Percentiles rank a stretch among this genome's conserved stretches.
These are phyloP conservation scores for Automeris io DNA, from an alignment of 2,888 invertebrate species.

Conservation along the genomic window DNA sequence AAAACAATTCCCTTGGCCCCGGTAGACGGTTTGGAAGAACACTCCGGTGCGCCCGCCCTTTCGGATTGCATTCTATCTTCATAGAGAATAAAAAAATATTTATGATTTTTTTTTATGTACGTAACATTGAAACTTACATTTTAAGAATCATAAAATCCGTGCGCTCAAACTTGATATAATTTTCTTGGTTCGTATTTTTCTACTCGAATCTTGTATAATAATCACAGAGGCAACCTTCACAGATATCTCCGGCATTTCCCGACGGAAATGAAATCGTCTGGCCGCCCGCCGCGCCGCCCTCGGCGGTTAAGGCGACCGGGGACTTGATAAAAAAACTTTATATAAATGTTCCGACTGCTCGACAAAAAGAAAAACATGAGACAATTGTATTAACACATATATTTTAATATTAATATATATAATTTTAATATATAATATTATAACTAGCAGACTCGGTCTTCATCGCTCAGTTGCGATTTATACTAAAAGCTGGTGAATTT, in stretches of 20 bases:
- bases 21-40: too few species aligned
- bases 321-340: conserved; percentile 14
- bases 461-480: too few species aligned
- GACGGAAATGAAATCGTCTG: conserved; percentile 28
- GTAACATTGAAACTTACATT: too few species aligned
- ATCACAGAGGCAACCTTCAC: conserved; percentile 9
- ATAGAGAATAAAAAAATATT: too few species aligned
- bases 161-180: background rate
- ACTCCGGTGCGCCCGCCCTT: too few species aligned
- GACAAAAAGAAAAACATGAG: conserved; percentile 2
- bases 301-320: conserved; percentile 15
- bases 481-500: too few species aligned
- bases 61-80: too few species aligned
- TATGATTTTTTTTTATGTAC: too few species aligned
- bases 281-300: conserved; percentile 21
- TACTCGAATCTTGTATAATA: conserved; percentile 10
- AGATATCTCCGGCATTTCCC: conserved; percentile 23
- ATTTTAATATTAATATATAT: background rate
- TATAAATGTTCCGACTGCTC: conserved; percentile 10
- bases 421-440: too few species aligned
- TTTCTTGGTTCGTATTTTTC: conserved; percentile 3
- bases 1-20: too few species aligned
- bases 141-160: background rate
- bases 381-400: background rate
- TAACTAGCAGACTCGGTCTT: too few species aligned